Evolutionary conservation across 2,888 invertebrate genomes (phyloP).

Genomic region (Keiferia lycopersicella): DNA sequence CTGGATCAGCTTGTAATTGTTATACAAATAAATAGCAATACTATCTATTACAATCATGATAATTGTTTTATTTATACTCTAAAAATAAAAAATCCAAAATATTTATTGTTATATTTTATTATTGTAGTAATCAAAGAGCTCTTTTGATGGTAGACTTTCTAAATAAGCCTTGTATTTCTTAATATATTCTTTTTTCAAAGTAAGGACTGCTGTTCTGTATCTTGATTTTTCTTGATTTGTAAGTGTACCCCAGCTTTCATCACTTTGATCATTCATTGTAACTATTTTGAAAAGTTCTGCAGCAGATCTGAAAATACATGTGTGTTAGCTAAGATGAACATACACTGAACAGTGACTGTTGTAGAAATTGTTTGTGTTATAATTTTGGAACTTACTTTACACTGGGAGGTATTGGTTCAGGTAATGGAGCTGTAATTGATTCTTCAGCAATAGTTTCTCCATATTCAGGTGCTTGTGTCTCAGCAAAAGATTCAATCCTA

Average conservation of each 20-base stretch:
- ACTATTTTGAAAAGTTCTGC: conserved; percentile 57
- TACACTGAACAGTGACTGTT: background rate
- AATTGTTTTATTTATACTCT: background rate
- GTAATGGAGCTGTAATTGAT: background rate
- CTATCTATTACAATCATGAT: background rate
- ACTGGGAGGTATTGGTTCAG: conserved; percentile 40
- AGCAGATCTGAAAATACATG: conserved; percentile 53
- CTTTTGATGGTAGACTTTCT: conserved; percentile 54
- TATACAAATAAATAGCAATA: background rate
- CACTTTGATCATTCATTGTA: conserved; percentile 35
- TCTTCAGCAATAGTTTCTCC: background rate
- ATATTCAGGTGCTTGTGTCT: conserved; percentile 2
- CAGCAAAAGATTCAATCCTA: conserved; percentile 17
- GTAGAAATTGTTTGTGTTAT: background rate
- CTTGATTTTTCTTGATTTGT: conserved; percentile 44
- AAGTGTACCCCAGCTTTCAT: conserved; percentile 47
- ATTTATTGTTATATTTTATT: conserved; percentile 32
- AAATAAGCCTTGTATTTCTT: conserved; percentile 59
- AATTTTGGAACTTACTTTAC: conserved; percentile 41
- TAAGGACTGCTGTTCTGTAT: conserved; percentile 51
- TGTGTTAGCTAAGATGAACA: too few species aligned
- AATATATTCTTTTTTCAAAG: conserved; percentile 62
- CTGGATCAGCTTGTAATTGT: background rate
- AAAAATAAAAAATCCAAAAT: background rate
- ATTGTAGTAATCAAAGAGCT: conserved; percentile 59